Percentiles rank a stretch among this genome's conserved stretches.
Conservation (phyloP, 2,113 vertebrate genomes). For the Myrmophylax atrothorax region DNA sequence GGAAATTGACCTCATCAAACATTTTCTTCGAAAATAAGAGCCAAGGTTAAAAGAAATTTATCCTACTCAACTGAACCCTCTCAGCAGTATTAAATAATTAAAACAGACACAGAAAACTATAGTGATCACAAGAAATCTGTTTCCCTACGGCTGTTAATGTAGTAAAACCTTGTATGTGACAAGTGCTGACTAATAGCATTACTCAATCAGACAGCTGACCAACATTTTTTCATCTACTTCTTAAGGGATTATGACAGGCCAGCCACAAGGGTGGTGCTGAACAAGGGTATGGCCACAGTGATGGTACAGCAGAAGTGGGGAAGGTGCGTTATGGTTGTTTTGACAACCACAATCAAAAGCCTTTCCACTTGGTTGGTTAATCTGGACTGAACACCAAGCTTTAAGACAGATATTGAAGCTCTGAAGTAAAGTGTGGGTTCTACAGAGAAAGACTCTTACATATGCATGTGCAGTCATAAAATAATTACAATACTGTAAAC, state of each 20-base stretch:
- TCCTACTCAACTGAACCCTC: neutral
- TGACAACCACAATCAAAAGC: neutral
- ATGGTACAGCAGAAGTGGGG: neutral
- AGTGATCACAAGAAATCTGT: neutral
- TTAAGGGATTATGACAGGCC: neutral
- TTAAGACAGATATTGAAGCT: neutral
- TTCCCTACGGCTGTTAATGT: neutral
- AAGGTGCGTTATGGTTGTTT: neutral
- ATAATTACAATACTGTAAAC: neutral
- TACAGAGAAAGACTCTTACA: neutral
- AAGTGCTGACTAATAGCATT: conserved; percentile 45
- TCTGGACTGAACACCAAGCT: neutral
- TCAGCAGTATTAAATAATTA: neutral
- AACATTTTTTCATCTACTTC: conserved; percentile 23
- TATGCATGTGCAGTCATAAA: rapidly evolving
- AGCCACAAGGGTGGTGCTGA: neutral
- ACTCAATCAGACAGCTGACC: conserved; percentile 37
- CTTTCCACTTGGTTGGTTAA: neutral
- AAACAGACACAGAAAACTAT: conserved; percentile 1
- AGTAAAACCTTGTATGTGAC: conserved; percentile 6
- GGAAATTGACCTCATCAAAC: neutral
- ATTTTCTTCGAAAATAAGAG: neutral
- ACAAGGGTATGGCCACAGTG: neutral
- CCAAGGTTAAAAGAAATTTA: neutral
- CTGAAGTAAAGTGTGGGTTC: neutral